Base-by-base conservation (phyloP, 2,797 vertebrate species). In the Anas georgica region DNA sequence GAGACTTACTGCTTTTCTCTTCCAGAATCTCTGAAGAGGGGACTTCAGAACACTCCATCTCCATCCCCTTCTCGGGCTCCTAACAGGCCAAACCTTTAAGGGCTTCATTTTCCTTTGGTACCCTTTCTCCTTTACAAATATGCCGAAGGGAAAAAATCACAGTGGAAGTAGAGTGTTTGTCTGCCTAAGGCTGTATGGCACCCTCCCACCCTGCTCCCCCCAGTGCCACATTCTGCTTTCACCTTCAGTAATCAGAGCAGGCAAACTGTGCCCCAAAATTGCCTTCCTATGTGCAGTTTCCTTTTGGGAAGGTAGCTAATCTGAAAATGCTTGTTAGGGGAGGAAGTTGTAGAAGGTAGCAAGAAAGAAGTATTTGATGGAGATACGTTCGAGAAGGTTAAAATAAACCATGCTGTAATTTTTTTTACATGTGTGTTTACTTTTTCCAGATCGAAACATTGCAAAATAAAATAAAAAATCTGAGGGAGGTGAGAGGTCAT, bases 381-480 rank as follows among this genome's bases (percentile, higher is more conserved):
- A 37, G 35, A 12, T 2, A 64, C 29, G 8, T 37, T 63, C 76
- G 58, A 83, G 52, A 60, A 54, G 21, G 25, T 68, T 59, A 33
- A 50, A 89, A 18, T 21, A n/a, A 60, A 43, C 66, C 17, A 12
- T 68, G 20, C 33, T 41, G 8, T 26, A 17, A 9, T 54, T 84
- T 86, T 69, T 60, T 60, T 45, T 75, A 69, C 9, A 1, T 41
- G 4, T 68, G 11, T 60, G 17, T 85, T 91, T 59, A 2, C 18
- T 54, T 62, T 68, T 48, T 86, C 90, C 85, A 99, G 99, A 99
- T 99, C 31, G 99, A 99, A 98, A 99, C 99, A 9, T 98, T 99
- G 86, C 99, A 99, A 98, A 99, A 98, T 10, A 99, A 99, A 98
- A 99, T 99, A 59, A 99, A 99, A 97, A 99, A 99, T 96, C 97